Conservation (phyloP, 2,113 vertebrate genomes). For the Oreochromis spilurus region DNA sequence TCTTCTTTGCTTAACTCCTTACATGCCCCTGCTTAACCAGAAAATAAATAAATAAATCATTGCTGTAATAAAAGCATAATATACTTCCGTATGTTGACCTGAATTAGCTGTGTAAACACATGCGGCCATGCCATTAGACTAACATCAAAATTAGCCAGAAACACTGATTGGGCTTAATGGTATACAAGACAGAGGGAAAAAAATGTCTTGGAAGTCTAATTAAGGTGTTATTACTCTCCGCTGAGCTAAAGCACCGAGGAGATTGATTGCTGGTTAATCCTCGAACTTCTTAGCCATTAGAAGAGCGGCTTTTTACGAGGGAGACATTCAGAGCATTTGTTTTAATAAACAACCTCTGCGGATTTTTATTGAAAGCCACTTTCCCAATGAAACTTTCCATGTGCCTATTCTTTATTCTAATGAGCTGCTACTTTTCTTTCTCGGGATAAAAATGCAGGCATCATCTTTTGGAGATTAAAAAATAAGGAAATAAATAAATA, state of each 20-base stretch:
- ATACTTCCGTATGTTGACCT: neutral
- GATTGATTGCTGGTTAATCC: slow-evolving; percentile 60
- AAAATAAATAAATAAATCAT: neutral
- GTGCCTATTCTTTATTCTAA: slow-evolving; percentile 38
- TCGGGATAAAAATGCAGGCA: slow-evolving; percentile 1
- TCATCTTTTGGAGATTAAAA: neutral
- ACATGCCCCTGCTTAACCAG: neutral
- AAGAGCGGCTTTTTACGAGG: slow-evolving; percentile 41
- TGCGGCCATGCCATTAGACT: neutral
- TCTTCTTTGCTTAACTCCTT: neutral
- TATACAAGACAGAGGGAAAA: neutral
- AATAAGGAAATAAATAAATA: neutral
- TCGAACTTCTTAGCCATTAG: slow-evolving; percentile 58
- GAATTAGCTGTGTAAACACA: slow-evolving; percentile 6
- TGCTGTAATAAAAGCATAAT: neutral
- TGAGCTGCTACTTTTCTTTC: slow-evolving; percentile 30
- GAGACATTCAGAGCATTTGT: slow-evolving; percentile 46
- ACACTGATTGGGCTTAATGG: slow-evolving; percentile 43
- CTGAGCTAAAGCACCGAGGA: slow-evolving; percentile 35
- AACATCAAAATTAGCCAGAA: slow-evolving; percentile 34
- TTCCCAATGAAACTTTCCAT: slow-evolving; percentile 42
- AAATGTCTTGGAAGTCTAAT: slow-evolving; percentile 23
- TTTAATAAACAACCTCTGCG: slow-evolving; percentile 51
- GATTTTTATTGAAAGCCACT: slow-evolving; percentile 47
- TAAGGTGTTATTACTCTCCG: slow-evolving; percentile 49